Evolutionary conservation across 2,113 vertebrate genomes (phyloP).

Genomic region (Sakesphorus luctuosus): DNA sequence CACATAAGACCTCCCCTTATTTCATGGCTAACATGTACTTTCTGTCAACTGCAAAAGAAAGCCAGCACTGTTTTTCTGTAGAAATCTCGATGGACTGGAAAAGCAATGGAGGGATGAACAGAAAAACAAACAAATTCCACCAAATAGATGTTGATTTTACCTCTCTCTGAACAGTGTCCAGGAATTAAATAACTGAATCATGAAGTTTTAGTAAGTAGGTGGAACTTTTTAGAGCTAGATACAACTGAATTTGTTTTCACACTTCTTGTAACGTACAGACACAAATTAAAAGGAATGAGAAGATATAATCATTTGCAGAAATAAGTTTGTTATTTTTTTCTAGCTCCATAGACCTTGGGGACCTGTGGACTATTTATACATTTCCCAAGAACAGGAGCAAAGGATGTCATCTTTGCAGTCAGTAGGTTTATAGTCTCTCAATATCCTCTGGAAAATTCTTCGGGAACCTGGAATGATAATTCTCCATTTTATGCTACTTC

Average conservation of each 20-base stretch:
- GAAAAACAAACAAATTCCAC: conserved; percentile 43
- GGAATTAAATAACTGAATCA: conserved; percentile 9
- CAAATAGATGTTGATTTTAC: conserved; percentile 29
- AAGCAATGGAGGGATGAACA: conserved; percentile 29
- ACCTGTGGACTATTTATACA: not conserved
- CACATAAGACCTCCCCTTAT: not conserved
- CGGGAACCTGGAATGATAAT: not conserved
- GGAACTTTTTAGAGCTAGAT: not conserved
- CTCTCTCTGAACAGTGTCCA: conserved; percentile 3
- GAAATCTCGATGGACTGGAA: conserved; percentile 5
- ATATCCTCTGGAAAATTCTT: not conserved
- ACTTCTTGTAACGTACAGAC: not conserved
- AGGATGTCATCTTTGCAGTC: not conserved
- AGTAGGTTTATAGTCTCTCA: not conserved
- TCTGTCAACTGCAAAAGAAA: conserved; percentile 16
- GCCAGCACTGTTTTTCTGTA: not conserved
- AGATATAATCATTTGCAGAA: not conserved
- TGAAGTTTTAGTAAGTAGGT: not conserved
- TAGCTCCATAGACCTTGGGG: not conserved
- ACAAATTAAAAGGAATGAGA: not conserved
- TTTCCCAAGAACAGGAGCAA: not conserved
- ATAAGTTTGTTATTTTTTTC: not conserved
- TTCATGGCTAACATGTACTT: not conserved
- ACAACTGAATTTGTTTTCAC: not conserved
- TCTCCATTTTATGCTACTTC: not conserved